Percentiles rank a stretch among this genome's conserved stretches.
Evolutionary conservation across 2,888 invertebrate genomes (phyloP).

Genomic region (Cepaea hortensis): DNA sequence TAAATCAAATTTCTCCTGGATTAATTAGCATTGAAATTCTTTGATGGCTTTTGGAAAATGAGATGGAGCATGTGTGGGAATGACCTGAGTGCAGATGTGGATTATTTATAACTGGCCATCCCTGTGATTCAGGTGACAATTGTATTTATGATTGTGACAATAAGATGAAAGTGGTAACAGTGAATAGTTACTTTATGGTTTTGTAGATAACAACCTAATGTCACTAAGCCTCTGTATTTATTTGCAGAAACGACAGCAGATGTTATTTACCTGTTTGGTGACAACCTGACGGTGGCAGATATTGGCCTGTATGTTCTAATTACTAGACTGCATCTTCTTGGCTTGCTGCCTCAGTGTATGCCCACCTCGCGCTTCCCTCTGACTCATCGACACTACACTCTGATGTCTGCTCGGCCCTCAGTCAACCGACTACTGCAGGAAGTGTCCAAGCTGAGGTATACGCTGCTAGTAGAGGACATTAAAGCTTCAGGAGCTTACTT

Average conservation of each 20-base stretch:
- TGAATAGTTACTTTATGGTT: too few species aligned
- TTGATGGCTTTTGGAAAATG: too few species aligned
- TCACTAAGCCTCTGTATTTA: neutral
- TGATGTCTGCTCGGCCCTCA: conserved; percentile 60
- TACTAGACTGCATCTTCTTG: conserved; percentile 63
- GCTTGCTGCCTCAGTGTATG: conserved; percentile 63
- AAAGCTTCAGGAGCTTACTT: conserved; percentile 65
- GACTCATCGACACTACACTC: conserved; percentile 61
- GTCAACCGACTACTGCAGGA: conserved; percentile 60
- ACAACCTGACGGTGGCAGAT: conserved; percentile 68
- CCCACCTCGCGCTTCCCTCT: conserved; percentile 60
- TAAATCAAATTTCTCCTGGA: too few species aligned
- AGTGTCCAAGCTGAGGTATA: conserved; percentile 61
- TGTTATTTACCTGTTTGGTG: conserved; percentile 65
- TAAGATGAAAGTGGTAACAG: too few species aligned
- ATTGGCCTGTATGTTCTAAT: conserved; percentile 64
- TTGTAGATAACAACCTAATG: too few species aligned
- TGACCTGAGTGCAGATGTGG: too few species aligned
- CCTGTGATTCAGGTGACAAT: too few species aligned
- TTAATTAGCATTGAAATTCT: too few species aligned
- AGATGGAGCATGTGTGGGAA: too few species aligned
- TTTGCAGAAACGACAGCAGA: conserved; percentile 32
- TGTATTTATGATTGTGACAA: too few species aligned
- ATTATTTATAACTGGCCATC: too few species aligned
- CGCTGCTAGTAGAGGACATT: conserved; percentile 64